Conservation (phyloP, 2,797 vertebrate species). For the Fringilla coelebs region DNA sequence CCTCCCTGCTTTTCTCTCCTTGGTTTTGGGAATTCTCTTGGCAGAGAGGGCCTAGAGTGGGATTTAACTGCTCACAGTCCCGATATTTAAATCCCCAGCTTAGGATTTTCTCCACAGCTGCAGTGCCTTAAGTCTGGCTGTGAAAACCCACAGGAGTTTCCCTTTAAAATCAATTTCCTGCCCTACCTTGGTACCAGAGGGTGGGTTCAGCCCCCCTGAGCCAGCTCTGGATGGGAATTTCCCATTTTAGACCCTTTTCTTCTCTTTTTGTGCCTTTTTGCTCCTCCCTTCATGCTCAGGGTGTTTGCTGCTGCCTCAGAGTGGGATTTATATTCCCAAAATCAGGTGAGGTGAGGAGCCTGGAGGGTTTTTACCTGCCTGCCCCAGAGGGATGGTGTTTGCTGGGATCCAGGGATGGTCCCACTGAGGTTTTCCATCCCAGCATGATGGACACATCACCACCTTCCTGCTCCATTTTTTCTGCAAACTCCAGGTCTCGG, state of each 20-base stretch:
- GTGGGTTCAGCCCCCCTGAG: not conserved
- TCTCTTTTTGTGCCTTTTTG: not conserved
- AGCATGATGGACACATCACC: fast-evolving
- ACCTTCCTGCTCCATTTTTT: not conserved
- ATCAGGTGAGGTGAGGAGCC: not conserved
- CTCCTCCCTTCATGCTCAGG: not conserved
- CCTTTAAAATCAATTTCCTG: not conserved
- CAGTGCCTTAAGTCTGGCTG: not conserved
- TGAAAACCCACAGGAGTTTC: not conserved
- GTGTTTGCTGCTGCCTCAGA: not conserved
- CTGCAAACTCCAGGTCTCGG: not conserved
- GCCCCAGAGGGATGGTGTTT: not conserved
- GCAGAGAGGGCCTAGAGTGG: not conserved
- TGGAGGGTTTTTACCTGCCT: not conserved
- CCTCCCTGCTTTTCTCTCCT: not conserved
- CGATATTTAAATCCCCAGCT: not conserved
- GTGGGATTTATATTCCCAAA: not conserved
- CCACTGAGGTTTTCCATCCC: not conserved
- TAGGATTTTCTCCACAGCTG: not conserved
- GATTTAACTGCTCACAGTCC: not conserved
- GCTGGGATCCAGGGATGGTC: not conserved
- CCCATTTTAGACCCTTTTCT: not conserved
- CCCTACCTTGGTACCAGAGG: not conserved
- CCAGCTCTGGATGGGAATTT: not conserved
- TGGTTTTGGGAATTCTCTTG: not conserved